A percentile compares a stretch with the other conserved stretches of the same genome.
Evolutionary conservation across 2,797 vertebrate genomes (phyloP).

Genomic region (Enteromius mattozi): DNA sequence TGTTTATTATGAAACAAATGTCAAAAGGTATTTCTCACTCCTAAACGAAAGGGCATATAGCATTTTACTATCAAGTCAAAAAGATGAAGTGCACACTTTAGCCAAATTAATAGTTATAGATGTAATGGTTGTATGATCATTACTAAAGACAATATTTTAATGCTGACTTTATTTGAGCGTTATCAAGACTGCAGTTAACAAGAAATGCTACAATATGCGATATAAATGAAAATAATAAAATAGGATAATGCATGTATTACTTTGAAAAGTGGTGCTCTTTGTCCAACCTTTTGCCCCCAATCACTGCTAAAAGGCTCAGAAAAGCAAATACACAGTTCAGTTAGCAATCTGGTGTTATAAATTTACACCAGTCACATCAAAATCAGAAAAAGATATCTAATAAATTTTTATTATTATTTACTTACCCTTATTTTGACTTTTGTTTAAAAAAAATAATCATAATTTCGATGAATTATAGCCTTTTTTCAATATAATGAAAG

Average conservation of each 20-base stretch:
- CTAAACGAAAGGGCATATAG: background rate
- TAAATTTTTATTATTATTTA: background rate
- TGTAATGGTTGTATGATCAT: background rate
- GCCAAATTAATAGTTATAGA: background rate
- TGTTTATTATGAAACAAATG: background rate
- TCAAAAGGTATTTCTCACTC: background rate
- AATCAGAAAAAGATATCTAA: background rate
- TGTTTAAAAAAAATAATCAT: background rate
- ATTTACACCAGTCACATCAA: background rate
- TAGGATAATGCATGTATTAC: background rate
- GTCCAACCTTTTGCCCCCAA: background rate
- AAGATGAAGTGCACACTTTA: background rate
- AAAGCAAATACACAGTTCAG: constrained; percentile 6
- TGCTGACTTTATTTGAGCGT: background rate
- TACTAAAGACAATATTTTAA: background rate
- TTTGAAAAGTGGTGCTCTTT: background rate
- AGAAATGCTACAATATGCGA: background rate
- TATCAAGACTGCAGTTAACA: background rate
- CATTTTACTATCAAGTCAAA: background rate
- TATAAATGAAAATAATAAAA: background rate
- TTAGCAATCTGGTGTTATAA: constrained; percentile 20
- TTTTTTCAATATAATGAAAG: background rate
- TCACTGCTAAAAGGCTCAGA: background rate
- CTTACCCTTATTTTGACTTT: background rate
- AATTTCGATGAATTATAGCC: background rate